phyloP scores from a whole-genome alignment of 2,797 vertebrate genomes.

The Coregonus ussuriensis region DNA sequence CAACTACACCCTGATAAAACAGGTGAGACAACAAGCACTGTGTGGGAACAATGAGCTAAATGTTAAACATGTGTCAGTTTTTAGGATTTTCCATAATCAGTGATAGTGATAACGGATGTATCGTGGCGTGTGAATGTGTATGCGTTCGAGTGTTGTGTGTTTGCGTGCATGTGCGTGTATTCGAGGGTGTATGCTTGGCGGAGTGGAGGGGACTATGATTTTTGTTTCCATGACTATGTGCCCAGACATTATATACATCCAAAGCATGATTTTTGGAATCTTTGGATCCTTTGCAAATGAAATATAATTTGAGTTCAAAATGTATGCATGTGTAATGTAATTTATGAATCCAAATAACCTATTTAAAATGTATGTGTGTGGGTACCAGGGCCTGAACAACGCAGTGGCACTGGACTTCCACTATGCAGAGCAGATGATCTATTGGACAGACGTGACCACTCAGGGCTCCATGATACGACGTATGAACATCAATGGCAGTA shows the following conservation, averaged over 20 bases:
- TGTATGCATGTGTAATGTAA: conserved; percentile 3
- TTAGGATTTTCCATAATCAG: neutral
- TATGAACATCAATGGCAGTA: conserved; percentile 94
- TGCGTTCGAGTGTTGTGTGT: too few species aligned
- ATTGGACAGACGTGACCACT: conserved; percentile 97
- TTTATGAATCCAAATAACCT: neutral
- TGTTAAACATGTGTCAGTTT: neutral
- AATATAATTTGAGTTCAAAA: neutral
- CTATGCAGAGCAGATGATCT: conserved; percentile 95
- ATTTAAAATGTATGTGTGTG: conserved; percentile 10
- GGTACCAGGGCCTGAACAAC: conserved; percentile 91
- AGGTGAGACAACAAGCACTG: conserved; percentile 70
- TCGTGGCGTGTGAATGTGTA: too few species aligned
- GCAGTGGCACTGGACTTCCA: conserved; percentile 96
- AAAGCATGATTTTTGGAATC: neutral
- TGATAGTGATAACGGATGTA: neutral
- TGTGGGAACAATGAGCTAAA: conserved; percentile 26
- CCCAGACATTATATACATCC: too few species aligned
- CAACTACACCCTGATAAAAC: conserved; percentile 96
- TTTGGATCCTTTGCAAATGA: neutral
- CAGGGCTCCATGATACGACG: conserved; percentile 98
- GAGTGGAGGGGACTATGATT: neutral
- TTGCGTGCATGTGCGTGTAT: neutral
- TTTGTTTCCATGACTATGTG: neutral
- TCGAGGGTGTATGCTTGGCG: neutral